Base-by-base conservation (phyloP, 2,113 vertebrate genomes). In the Neolamprologus cancellatus region DNA sequence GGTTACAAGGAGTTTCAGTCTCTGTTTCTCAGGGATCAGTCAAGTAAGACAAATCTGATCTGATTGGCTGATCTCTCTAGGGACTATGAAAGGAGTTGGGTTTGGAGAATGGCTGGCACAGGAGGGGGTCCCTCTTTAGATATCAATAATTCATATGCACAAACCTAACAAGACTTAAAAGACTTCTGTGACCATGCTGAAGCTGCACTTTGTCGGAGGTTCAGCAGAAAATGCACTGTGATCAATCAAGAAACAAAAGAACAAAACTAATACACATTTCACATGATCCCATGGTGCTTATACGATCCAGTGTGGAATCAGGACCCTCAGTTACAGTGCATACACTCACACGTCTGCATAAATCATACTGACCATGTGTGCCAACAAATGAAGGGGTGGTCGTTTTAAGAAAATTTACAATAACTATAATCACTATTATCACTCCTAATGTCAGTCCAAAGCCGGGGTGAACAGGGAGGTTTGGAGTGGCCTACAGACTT, bases 11-110 rank as follows among this genome's bases (percentile, higher is more conserved):
- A 76, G 52, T 30, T 66, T 69, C 32, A 57, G 84, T 32, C 76
- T 80, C 50, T 59, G 50, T 84, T 88, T 91, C 41, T 32, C 76
- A 89, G 80, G 76, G 90, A 91, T 92, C 96, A 95, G 94, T 96
- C 93, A 96, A 96, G 95, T 96, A 95, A 94, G 88, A 95, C 93
- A 96, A 96, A 97, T 96, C 57, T 89, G 92, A 95, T 91, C 85
- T 96, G 96, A 97, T 96, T 94, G 94, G 87, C 94, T 90, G 87
- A 90, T 92, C 34, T 66, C 96, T 94, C 93, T 85, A 57, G 95
- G 94, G 95, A 95, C 86, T 92, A 87, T 74, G 50, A 88, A 84
- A 90, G 82, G 84, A 87, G 87, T 10, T 81, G 87, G 85, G 76
- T 36, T 28, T 61, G 61, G 87, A 41, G 78, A 61, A 85, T 82